Evolutionary conservation across 2,797 vertebrate genomes (phyloP).

Genomic region (Aplochiton taeniatus): DNA sequence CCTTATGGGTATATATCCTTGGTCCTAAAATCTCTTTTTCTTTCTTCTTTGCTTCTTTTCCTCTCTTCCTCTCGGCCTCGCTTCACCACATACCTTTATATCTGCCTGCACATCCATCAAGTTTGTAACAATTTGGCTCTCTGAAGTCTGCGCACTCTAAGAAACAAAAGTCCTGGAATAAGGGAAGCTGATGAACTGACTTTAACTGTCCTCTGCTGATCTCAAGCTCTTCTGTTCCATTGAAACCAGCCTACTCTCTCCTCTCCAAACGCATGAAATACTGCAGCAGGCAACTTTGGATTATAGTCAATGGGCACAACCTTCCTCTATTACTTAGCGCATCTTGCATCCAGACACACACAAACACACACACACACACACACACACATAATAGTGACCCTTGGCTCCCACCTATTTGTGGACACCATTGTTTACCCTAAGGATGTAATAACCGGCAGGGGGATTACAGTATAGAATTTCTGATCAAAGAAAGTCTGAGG

Average conservation of each 20-base stretch:
- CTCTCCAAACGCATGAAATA: neutral
- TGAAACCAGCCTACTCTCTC: too few species aligned
- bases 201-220: neutral
- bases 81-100: neutral
- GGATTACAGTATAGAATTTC: conserved; percentile 49
- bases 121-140: neutral
- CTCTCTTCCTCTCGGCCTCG: neutral
- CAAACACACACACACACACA: too few species aligned
- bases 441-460: neutral
- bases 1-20: neutral
- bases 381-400: too few species aligned
- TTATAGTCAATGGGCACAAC: conserved; percentile 22
- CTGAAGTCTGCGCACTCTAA: too few species aligned
- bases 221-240: conserved; percentile 40
- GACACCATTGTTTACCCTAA: too few species aligned
- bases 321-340: too few species aligned
- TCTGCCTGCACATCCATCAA: neutral
- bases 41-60: neutral
- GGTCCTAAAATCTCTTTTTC: neutral
- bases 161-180: too few species aligned
- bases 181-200: too few species aligned
- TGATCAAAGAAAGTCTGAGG: conserved; percentile 47
- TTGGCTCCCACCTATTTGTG: too few species aligned
- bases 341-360: too few species aligned
- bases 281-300: conserved; percentile 13